Base-by-base conservation (phyloP, 1,140 invertebrate genomes). In the Drosophila aff. region DNA sequence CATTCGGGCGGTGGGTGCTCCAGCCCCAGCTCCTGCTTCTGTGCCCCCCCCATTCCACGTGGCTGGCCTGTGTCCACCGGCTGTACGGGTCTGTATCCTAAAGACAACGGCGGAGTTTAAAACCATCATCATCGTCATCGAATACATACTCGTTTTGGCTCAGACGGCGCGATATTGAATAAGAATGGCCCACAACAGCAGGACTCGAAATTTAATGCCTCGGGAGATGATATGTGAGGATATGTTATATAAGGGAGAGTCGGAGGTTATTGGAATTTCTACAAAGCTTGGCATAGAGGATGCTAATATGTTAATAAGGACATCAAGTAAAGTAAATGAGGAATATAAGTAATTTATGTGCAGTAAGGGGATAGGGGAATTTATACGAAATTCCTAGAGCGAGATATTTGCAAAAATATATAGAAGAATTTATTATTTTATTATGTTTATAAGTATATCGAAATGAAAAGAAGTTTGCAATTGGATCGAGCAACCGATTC, bases 41-140 rank as follows among this genome's bases (percentile, higher is more conserved):
- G 31, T 26, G 46, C 26, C 15, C 7, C 13, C 33, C 38, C 36
- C n/a, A n/a, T 38, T n/a, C 72, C 72, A 58, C 63, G 67, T 55
- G 49, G 31, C 63, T 71, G 67, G 67, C 67, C 67, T 38, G 47
- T 71, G 67, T 71, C 67, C 67, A 71, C 67, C 63, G 66, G 66
- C 47, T 69, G 62, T 66, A 33, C 63, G 66, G 62, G 15, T 71
- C 38, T 71, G 67, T 71, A 71, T 67, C 63, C 67, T 43, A 71
- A 71, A 71, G 67, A 71, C 67, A 71, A 69, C 67, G 67, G 63
- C 67, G 67, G 67, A 71, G 68, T 72, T 69, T 72, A 72, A 69
- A 68, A 69, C 49, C 65, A 58, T 68, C 49, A 68, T 72, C 68
- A 55, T 47, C 50, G 50, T 41, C 68, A 46, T 47, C 65, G 68